Percentiles rank a stretch among this genome's conserved stretches.
phyloP scores from a whole-genome alignment of 2,113 vertebrate species.

The Bubo bubo region DNA sequence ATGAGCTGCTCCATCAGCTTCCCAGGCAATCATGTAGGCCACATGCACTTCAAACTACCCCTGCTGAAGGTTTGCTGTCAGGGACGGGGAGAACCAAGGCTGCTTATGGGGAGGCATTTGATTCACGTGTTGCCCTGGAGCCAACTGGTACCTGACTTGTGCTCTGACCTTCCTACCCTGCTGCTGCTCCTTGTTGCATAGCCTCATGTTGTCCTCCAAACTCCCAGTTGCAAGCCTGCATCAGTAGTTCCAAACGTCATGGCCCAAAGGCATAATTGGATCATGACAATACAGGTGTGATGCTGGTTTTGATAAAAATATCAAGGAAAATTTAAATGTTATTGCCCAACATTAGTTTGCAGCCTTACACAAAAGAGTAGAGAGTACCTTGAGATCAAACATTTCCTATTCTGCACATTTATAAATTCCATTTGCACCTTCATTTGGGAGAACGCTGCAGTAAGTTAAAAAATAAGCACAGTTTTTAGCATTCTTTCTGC shows the following conservation, averaged over 20 bases:
- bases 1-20: no score
- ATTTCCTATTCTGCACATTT: background rate
- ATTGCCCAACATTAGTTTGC: background rate
- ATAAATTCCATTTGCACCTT: background rate
- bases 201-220: background rate
- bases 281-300: background rate
- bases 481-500: background rate
- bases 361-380: background rate
- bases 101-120: background rate
- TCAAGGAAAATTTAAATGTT: background rate
- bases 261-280: background rate
- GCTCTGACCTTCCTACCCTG: background rate
- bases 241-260: background rate
- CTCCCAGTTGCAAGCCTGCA: background rate
- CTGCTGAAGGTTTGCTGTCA: background rate
- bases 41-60: accelerated
- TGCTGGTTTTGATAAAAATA: background rate
- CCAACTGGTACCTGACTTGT: background rate
- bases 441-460: background rate
- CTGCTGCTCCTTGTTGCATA: background rate
- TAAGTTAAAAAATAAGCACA: background rate
- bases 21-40: no score
- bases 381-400: background rate
- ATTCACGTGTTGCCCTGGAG: accelerated
- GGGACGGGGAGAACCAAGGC: background rate